Evolutionary conservation across 2,888 invertebrate genomes (phyloP).

Genomic region (Hirtodrosophila histrioides): DNA sequence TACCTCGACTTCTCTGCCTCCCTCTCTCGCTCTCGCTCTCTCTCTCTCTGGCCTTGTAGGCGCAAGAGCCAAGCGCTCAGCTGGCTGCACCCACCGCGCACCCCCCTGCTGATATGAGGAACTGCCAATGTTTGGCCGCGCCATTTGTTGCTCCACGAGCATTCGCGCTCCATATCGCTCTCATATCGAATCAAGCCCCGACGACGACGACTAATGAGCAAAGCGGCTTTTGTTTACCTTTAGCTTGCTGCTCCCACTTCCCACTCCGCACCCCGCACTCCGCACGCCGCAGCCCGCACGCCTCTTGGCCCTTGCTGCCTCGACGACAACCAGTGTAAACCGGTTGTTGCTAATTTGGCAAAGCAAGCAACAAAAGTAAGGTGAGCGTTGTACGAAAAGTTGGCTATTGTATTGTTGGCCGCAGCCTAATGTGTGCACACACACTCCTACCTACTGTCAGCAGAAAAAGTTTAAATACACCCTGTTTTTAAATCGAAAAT

Average conservation of each 20-base stretch:
- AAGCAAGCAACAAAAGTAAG: constrained; percentile 38
- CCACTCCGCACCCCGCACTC: no score
- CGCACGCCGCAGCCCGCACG: constrained; percentile 1
- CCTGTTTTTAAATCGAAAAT: no score
- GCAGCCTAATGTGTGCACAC: constrained; percentile 17
- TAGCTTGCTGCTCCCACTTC: constrained; percentile 24
- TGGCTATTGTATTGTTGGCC: constrained; percentile 32
- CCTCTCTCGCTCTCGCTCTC: background rate
- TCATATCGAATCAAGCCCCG: constrained; percentile 8
- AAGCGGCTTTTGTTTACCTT: constrained; percentile 71
- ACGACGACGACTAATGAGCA: constrained; percentile 63
- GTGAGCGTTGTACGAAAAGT: constrained; percentile 30
- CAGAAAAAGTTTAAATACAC: no score
- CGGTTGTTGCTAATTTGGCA: constrained; percentile 73
- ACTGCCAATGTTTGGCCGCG: constrained; percentile 37
- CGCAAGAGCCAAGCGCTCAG: constrained; percentile 20
- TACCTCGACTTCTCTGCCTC: background rate
- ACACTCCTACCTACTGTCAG: no score
- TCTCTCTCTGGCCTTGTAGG: constrained; percentile 37
- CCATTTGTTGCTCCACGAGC: constrained; percentile 17
- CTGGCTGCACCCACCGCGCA: constrained; percentile 17
- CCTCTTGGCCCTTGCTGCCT: constrained; percentile 25
- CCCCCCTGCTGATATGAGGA: constrained; percentile 24
- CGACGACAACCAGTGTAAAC: constrained; percentile 50
- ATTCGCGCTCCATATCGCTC: background rate